Base-by-base conservation (phyloP, 2,113 vertebrate genomes). In the Solenodon paradoxus region DNA sequence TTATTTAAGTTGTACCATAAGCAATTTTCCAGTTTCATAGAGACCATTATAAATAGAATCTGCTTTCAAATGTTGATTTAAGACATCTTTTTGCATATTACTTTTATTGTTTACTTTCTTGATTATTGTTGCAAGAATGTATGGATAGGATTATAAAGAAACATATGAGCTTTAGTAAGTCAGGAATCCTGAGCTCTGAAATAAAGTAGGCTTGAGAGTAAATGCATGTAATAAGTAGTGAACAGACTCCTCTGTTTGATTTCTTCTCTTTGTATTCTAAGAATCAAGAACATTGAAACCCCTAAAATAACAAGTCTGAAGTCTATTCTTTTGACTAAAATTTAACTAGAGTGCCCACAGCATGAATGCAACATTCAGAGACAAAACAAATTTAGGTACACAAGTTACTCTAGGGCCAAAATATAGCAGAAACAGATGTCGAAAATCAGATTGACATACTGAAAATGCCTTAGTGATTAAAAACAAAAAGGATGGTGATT, bases 261-360 rank as follows among this genome's bases (percentile, higher is more conserved):
- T 88, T 97, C 66, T 24, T 93, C 19, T 57, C 55, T 94, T 87
- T 89, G 53, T 90, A 61, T 45, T 77, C 4, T 59, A 94, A 19
- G 32, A 84, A 94, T 45, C 38, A 66, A 68, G 28, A 69, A 75
- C 92, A 75, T 28, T 64, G 40, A 92, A 92, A 49, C 0, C 8
- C 10, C 11, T 42, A 83, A 71, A 92, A 64, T 2, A 35, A 90
- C 63, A 86, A 80, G 55, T 35, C 3, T 94, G n/a, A 90, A 53
- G n/a, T 71, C 64, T 64, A 92, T 35, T 12, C 6, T 53, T 1
- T 20, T 82, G 45, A 19, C 17, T 89, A 72, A 75, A 84, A 78
- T 64, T 69, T 86, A 89, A 78, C 55, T 92, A 22, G 28, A 83
- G 17, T 79, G 17, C 8, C 42, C 47, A 59, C 7, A 77, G 20